Evolutionary conservation across 2,113 vertebrate species (phyloP).

Genomic region (Neopipo cinnamomea): DNA sequence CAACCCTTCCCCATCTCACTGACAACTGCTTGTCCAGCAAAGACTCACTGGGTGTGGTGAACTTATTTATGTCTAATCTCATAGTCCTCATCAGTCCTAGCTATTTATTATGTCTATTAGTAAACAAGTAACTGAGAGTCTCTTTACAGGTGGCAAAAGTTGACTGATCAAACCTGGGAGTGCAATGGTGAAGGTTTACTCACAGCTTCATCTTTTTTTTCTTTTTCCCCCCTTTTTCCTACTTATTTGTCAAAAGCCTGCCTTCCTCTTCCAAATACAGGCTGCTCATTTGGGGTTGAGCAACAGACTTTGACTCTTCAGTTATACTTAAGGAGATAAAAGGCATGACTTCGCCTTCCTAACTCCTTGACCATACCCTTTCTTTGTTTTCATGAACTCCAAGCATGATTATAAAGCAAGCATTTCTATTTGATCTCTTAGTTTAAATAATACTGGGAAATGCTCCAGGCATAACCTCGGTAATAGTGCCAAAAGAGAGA

Average conservation of each 20-base stretch:
- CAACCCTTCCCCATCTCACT: not conserved
- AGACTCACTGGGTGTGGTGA: not conserved
- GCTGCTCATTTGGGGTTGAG: not conserved
- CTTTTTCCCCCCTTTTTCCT: accelerated
- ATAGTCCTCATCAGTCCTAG: not conserved
- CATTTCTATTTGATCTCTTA: not conserved
- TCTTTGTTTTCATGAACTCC: not conserved
- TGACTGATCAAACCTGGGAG: not conserved
- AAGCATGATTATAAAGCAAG: not conserved
- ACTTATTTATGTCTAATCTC: not conserved
- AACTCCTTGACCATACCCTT: not conserved
- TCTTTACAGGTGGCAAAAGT: not conserved
- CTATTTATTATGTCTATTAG: not conserved
- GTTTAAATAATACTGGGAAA: not conserved
- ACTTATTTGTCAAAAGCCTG: not conserved
- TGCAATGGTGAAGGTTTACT: not conserved
- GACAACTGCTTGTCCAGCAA: not conserved
- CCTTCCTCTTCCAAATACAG: not conserved
- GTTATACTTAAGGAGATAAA: not conserved
- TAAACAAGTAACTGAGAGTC: not conserved
- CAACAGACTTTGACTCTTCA: not conserved
- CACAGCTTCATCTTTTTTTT: not conserved
- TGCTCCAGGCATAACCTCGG: not conserved
- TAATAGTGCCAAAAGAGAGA: not conserved
- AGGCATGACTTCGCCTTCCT: not conserved